phyloP scores from a whole-genome alignment of 2,113 vertebrate species.

The Thermophis baileyi region DNA sequence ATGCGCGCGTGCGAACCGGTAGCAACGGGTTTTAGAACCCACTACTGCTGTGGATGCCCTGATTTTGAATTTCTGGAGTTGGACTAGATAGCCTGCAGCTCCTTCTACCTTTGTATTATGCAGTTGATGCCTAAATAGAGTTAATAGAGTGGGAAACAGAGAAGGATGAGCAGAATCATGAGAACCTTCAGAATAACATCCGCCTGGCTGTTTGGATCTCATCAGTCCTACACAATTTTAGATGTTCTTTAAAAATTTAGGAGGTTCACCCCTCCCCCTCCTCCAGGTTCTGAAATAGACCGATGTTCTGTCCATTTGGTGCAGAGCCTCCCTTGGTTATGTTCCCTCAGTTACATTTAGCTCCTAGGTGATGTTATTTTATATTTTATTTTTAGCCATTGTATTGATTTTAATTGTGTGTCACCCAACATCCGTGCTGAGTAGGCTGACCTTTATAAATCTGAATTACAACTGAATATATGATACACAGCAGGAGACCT shows the following conservation, averaged over 20 bases:
- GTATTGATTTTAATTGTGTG: not conserved
- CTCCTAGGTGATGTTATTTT: not conserved
- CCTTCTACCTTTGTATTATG: not conserved
- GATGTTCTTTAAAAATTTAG: not conserved
- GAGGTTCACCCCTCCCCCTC: accelerated
- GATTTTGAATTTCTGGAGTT: not conserved
- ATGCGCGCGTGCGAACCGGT: no score
- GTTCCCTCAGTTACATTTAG: not conserved
- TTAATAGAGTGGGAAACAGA: not conserved
- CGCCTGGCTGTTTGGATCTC: not conserved
- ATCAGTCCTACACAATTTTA: not conserved
- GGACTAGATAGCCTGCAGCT: no score
- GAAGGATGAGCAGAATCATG: not conserved
- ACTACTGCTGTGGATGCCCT: not conserved
- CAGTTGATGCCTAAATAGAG: not conserved
- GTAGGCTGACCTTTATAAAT: not conserved
- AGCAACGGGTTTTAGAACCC: no score
- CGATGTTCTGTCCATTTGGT: not conserved
- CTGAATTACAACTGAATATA: not conserved
- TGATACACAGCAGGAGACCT: not conserved
- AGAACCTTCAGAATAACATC: not conserved
- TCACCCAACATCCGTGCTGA: not conserved
- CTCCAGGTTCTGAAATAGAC: not conserved
- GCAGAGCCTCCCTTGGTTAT: not conserved
- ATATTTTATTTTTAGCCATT: not conserved